Conservation (phyloP, 2,888 invertebrate species). For the Tortricodes alternella region DNA sequence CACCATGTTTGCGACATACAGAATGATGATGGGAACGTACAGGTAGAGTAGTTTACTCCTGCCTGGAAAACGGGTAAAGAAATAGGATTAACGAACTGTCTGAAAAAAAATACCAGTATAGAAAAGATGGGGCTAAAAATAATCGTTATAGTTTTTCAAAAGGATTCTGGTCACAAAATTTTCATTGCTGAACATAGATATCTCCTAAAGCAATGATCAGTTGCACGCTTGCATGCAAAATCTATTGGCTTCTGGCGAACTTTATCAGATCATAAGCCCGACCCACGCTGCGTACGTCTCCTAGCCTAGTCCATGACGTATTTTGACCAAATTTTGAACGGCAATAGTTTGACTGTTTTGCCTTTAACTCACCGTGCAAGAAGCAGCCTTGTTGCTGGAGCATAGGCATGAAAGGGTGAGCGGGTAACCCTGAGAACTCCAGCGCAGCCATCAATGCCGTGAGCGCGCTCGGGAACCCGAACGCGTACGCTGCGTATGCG, state of each 20-base stretch:
- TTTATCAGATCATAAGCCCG: too few relatives aligned
- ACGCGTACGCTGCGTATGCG: constrained; percentile 65
- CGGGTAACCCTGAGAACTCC: constrained; percentile 62
- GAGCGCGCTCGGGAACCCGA: constrained; percentile 60
- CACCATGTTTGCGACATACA: constrained; percentile 62
- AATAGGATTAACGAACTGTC: background rate
- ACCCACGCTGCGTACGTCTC: too few relatives aligned
- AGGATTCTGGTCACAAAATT: too few relatives aligned
- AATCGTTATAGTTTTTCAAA: too few relatives aligned
- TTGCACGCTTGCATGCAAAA: too few relatives aligned
- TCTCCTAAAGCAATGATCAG: too few relatives aligned
- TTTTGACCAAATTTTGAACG: background rate
- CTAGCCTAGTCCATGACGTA: background rate
- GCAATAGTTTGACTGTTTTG: background rate
- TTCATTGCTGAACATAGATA: too few relatives aligned
- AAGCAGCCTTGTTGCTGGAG: constrained; percentile 64
- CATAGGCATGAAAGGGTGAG: constrained; percentile 52
- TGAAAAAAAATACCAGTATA: background rate
- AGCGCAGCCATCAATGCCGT: constrained; percentile 56
- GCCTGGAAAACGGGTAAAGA: constrained; percentile 50
- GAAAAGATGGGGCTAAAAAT: background rate
- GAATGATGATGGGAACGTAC: constrained; percentile 64
- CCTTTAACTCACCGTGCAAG: constrained; percentile 50
- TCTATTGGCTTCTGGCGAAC: too few relatives aligned
- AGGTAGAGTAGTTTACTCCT: constrained; percentile 62